phyloP scores from a whole-genome alignment of 2,797 vertebrate species.

The Galagoides demidoff region DNA sequence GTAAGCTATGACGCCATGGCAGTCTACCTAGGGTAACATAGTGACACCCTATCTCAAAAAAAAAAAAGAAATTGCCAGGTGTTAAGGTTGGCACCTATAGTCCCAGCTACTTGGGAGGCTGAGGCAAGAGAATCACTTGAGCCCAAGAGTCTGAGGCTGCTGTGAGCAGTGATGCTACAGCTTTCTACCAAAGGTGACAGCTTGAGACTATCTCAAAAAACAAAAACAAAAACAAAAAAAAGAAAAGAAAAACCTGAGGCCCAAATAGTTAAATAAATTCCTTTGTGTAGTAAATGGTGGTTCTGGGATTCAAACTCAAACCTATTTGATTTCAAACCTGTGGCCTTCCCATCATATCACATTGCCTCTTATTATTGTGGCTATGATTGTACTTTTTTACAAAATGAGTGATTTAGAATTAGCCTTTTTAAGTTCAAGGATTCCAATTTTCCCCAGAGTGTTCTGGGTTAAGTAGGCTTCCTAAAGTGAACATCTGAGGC shows the following conservation, averaged over 20 bases:
- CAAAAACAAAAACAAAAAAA: too few relatives aligned
- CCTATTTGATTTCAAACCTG: background rate
- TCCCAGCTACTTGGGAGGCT: too few relatives aligned
- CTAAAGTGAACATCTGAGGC: background rate
- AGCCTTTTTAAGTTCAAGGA: background rate
- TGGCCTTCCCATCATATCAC: background rate
- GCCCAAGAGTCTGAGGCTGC: too few relatives aligned
- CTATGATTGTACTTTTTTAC: background rate
- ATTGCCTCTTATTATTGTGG: background rate
- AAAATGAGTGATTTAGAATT: conserved; percentile 14
- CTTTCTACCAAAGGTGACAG: too few relatives aligned
- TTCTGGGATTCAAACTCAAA: background rate
- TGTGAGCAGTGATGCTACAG: too few relatives aligned
- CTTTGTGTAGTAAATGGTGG: background rate
- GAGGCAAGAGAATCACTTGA: too few relatives aligned
- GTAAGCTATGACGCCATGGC: too few relatives aligned
- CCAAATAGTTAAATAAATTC: background rate
- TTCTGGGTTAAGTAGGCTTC: background rate
- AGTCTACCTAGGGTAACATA: too few relatives aligned
- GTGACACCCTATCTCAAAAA: too few relatives aligned
- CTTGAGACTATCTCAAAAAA: too few relatives aligned
- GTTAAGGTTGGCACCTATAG: too few relatives aligned
- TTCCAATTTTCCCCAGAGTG: background rate
- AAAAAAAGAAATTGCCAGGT: too few relatives aligned
- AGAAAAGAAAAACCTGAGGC: background rate